phyloP scores from a whole-genome alignment of 2,888 invertebrate species.

The Margaritifera margaritifera region DNA sequence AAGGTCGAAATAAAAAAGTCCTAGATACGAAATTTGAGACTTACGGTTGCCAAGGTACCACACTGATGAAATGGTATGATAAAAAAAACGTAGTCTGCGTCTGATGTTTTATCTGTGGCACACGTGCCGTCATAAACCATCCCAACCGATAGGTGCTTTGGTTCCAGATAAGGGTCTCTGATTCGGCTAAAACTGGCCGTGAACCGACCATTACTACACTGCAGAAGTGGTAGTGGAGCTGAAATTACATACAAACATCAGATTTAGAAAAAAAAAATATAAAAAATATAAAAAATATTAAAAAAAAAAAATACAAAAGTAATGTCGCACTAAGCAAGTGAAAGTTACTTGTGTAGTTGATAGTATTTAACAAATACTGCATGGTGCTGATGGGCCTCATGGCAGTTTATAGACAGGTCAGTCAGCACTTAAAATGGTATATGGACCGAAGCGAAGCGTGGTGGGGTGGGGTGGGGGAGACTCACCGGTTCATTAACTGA shows the following conservation, averaged over 20 bases:
- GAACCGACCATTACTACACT: slow-evolving; percentile 55
- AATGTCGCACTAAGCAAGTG: too few species aligned
- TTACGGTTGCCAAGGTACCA: slow-evolving; percentile 54
- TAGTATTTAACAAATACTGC: too few species aligned
- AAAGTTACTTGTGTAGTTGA: too few species aligned
- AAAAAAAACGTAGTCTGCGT: slow-evolving; percentile 39
- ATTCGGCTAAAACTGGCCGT: slow-evolving; percentile 54
- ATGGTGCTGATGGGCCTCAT: too few species aligned
- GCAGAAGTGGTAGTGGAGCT: slow-evolving; percentile 55
- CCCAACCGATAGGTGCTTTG: slow-evolving; percentile 49
- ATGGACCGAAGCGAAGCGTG: too few species aligned
- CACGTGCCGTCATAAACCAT: slow-evolving; percentile 21
- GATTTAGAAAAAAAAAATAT: not conserved
- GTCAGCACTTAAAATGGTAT: too few species aligned
- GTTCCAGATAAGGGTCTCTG: slow-evolving; percentile 52
- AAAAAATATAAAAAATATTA: too few species aligned
- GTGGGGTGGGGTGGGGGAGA: too few species aligned
- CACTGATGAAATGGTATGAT: slow-evolving; percentile 62
- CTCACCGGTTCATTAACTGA: too few species aligned
- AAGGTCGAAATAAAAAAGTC: too few species aligned
- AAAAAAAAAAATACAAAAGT: too few species aligned
- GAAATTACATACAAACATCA: slow-evolving; percentile 7
- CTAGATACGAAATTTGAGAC: slow-evolving; percentile 3
- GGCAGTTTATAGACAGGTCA: too few species aligned
- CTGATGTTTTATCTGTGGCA: slow-evolving; percentile 16